Evolutionary conservation across 2,888 invertebrate species (phyloP), one percentile per base, ranked within the genome.

Genomic region (Trachelus troglodyta): DNA sequence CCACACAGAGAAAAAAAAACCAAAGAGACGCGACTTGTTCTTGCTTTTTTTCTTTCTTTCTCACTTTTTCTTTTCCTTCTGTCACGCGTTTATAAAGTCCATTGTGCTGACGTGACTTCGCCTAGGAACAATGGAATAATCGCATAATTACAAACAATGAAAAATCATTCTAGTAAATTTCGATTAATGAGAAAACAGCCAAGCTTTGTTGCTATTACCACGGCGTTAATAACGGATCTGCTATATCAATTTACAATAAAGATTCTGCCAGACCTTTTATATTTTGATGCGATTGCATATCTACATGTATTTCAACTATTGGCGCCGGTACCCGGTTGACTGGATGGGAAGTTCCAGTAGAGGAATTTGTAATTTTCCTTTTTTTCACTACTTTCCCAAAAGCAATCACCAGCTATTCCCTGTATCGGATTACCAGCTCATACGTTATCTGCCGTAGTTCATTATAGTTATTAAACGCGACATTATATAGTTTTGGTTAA

Each of bases 401-500:
- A 56, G 23, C 23, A 6, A 56, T 56, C 56, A 23, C 23, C 23
- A 56, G 56, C 23, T 23, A 6, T 56, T 56, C 56, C 56, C 9
- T 23, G 23, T 56, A 56, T 15, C 56, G 56, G 9, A 2, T 56
- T 56, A 56, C 2, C 56, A 56, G 23, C 56, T 56, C 56, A 23
- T 9, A 9, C 56, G 56, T 56, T 56, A 56, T 23, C 23, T 56
- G 56, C 56, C 56, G 23, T 56, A 56, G 56, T 56, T 23, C 23
- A 56, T 56, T 56, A 23, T 56, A 56, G 23, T 56, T 56, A 1
- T 23, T 56, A 56, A 23, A 56, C 23, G 56, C 56, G 78, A 81
- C 69, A 69, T 77, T 83, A 78, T 80, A 69, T 56, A 35, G 77
- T 79, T 79, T 80, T 78, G 82, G 83, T 79, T 83, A 81, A 81